These are phyloP conservation scores for Hypothenemus hampei DNA, from an alignment of 1,140 invertebrate genomes.

Conservation along the genomic window DNA sequence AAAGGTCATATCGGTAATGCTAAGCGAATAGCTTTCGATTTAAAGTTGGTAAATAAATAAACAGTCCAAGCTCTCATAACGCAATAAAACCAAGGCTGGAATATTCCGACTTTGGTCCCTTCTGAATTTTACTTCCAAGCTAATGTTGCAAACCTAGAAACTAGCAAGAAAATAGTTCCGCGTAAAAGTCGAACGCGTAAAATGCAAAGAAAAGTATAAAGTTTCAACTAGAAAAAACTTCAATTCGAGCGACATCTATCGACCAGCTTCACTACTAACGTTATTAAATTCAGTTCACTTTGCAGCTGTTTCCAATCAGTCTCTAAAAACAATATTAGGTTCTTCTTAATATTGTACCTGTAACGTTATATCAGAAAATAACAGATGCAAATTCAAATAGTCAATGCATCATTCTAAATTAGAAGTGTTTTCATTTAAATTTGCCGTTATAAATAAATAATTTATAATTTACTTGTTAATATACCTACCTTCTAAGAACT, in stretches of 20 bases:
- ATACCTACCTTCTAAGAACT: no score
- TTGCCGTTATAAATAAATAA: no score
- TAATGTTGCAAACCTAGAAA: not conserved
- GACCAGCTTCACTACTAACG: not conserved
- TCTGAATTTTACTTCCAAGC: slow-evolving; percentile 2
- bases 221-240: not conserved
- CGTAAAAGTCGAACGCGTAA: not conserved
- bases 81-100: slow-evolving; percentile 2
- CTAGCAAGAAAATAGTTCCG: slow-evolving; percentile 1
- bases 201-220: slow-evolving; percentile 12
- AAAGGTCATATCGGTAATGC: not conserved
- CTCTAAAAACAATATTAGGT: no score
- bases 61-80: not conserved
- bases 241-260: slow-evolving; percentile 1
- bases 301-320: no score
- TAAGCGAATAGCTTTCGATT: slow-evolving; percentile 3
- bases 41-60: slow-evolving; percentile 9
- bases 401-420: no score
- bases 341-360: no score
- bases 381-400: no score
- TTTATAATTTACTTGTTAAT: no score
- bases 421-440: no score
- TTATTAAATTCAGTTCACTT: no score
- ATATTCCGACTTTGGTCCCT: not conserved
- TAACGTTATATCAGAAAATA: no score